phyloP scores from a whole-genome alignment of 2,888 invertebrate species.

The Drosophila affinis region DNA sequence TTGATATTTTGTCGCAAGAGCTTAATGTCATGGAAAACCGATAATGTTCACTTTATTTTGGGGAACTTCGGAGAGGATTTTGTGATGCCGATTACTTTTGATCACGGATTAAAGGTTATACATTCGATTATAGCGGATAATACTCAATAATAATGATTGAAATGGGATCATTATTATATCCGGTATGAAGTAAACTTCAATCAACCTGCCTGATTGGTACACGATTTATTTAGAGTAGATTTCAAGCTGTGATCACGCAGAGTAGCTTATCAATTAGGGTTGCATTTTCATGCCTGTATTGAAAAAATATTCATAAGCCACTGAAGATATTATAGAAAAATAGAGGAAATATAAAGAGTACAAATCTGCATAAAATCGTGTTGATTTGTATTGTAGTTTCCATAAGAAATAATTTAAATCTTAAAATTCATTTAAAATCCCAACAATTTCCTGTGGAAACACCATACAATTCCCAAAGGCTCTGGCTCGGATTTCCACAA shows the following conservation, averaged over 20 bases:
- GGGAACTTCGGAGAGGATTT: slow-evolving; percentile 10
- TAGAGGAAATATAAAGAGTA: too few species aligned
- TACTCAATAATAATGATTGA: neutral
- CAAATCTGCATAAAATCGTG: too few species aligned
- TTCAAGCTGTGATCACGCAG: neutral
- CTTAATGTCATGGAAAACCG: slow-evolving; percentile 14
- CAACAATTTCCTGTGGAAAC: too few species aligned
- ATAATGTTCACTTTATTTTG: neutral
- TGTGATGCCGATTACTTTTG: neutral
- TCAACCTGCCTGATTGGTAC: too few species aligned
- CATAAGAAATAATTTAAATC: too few species aligned
- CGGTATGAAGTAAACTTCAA: neutral
- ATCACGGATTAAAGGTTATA: neutral
- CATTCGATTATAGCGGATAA: neutral
- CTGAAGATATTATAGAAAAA: too few species aligned
- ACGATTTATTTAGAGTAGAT: too few species aligned
- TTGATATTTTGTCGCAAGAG: slow-evolving; percentile 18
- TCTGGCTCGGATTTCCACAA: neutral
- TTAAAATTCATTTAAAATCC: too few species aligned
- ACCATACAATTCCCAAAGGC: neutral
- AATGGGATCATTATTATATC: neutral
- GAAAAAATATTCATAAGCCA: too few species aligned
- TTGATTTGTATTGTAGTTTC: too few species aligned
- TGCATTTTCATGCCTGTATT: too few species aligned
- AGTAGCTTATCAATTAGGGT: neutral